Conservation (phyloP, 2,113 vertebrate species). For the Percina caprodes region DNA sequence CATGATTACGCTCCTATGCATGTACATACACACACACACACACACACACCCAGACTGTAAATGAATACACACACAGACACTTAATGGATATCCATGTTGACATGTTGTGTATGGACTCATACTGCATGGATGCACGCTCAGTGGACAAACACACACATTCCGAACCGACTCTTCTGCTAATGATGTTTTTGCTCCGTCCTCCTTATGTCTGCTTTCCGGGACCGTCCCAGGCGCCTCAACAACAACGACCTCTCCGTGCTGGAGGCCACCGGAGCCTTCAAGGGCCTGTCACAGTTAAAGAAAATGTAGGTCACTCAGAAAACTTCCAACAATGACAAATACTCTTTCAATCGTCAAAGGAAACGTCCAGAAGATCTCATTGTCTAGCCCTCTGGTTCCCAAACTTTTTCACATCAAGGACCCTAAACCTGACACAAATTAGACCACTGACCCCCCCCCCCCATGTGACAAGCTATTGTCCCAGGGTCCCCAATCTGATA, state of each 20-base stretch:
- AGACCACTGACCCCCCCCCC: too few species aligned
- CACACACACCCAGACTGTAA: not conserved
- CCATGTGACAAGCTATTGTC: too few species aligned
- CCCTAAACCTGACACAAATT: too few species aligned
- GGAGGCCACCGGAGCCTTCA: slow-evolving; percentile 95
- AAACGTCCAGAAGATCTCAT: not conserved
- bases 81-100: slow-evolving; percentile 39
- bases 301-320: slow-evolving; percentile 91
- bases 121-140: slow-evolving; percentile 30
- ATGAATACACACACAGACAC: not conserved
- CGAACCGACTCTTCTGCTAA: slow-evolving; percentile 11
- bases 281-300: slow-evolving; percentile 93
- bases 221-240: slow-evolving; percentile 87
- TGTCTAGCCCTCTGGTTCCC: not conserved
- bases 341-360: not conserved
- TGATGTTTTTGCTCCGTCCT: slow-evolving; percentile 24
- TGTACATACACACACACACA: not conserved
- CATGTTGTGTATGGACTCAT: slow-evolving; percentile 19
- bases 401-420: too few species aligned
- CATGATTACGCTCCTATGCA: not conserved
- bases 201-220: not conserved
- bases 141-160: not conserved
- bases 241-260: slow-evolving; percentile 96
- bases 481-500: too few species aligned
- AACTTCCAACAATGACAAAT: not conserved